Conservation (phyloP, 1,140 invertebrate species). For the Lerema accius region DNA sequence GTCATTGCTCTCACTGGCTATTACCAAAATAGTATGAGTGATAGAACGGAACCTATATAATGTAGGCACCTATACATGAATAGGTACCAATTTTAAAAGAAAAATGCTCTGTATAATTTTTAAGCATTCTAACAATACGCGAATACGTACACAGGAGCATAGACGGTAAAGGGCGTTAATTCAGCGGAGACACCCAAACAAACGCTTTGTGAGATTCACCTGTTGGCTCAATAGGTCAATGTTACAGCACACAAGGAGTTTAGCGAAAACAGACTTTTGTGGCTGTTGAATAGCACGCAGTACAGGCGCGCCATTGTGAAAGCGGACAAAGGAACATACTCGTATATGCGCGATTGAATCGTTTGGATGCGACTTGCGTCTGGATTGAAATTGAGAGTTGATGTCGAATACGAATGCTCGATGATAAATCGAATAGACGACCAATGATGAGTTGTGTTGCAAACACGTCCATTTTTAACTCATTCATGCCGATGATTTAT, state of each 20-base stretch:
- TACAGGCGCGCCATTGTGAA: slow-evolving; percentile 57
- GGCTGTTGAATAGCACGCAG: slow-evolving; percentile 68
- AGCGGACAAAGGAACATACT: slow-evolving; percentile 62
- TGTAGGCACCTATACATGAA: too few relatives aligned
- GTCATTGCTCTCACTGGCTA: too few relatives aligned
- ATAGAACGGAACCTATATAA: too few relatives aligned
- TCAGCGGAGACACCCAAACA: slow-evolving; percentile 77
- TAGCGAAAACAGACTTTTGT: slow-evolving; percentile 76
- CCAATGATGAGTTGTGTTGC: slow-evolving; percentile 17
- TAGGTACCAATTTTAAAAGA: too few relatives aligned
- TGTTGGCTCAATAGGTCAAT: slow-evolving; percentile 79
- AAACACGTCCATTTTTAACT: slow-evolving; percentile 21
- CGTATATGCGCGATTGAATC: slow-evolving; percentile 72
- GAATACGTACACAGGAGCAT: slow-evolving; percentile 18
- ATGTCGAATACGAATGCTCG: slow-evolving; percentile 27
- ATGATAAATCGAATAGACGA: slow-evolving; percentile 30
- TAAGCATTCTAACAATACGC: slow-evolving; percentile 23
- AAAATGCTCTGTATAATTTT: too few relatives aligned
- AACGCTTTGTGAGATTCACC: slow-evolving; percentile 70
- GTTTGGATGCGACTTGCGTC: slow-evolving; percentile 59
- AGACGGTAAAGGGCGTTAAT: slow-evolving; percentile 56
- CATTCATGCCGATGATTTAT: slow-evolving; percentile 26
- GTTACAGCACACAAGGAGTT: slow-evolving; percentile 75
- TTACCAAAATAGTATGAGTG: too few relatives aligned
- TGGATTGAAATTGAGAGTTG: slow-evolving; percentile 68